Evolutionary conservation across 2,888 invertebrate genomes (phyloP), one percentile per base, ranked within the genome.

Genomic region (Axea sp.): DNA sequence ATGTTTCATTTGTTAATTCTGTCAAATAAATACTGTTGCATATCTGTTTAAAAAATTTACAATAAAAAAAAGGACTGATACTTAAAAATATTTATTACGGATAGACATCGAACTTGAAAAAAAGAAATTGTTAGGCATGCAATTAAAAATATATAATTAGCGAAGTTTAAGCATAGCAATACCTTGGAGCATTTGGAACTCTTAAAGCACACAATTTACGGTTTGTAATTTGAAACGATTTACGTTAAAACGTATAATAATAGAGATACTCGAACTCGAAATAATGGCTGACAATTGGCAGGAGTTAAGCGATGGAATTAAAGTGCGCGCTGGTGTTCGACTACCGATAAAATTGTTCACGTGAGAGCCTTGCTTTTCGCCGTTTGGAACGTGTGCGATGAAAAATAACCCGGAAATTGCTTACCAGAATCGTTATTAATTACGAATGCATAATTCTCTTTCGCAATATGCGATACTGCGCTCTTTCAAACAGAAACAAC

Each of bases 381-480:
- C 12, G 24, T 57, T 57, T 17, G 43, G 7, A 19, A 7, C 31
- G 19, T 15, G 22, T 24, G 39, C 39, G 47, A 47, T 55, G 55
- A 67, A 55, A 67, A 55, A 67, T 67, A 39, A 47, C 19, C 28
- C 60, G 60, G 69, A 69, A 69, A 60, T 60, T 51, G 45, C 45
- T 28, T 43, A 49, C 49, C 43, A 33, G 41, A 33, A 59, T 67
- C 24, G 57, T 55, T 67, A 57, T 57, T 57, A 67, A 67, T 67
- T 67, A 67, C 57, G 24, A 26, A 57, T 49, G 57, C 45, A 67
- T 57, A 57, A 55, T 67, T 57, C 49, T 33, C 41, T 24, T 57
- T 39, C 26, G 57, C 39, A 49, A 67, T 47, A 30, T 24, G 31
- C 30, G 8, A 22, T 17, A 11, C 19, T n/a, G 2, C 39, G 17